A percentile compares a stretch with the other conserved stretches of the same genome.
Conservation (phyloP, 2,888 invertebrate species). For the Agrilus biguttatus region DNA sequence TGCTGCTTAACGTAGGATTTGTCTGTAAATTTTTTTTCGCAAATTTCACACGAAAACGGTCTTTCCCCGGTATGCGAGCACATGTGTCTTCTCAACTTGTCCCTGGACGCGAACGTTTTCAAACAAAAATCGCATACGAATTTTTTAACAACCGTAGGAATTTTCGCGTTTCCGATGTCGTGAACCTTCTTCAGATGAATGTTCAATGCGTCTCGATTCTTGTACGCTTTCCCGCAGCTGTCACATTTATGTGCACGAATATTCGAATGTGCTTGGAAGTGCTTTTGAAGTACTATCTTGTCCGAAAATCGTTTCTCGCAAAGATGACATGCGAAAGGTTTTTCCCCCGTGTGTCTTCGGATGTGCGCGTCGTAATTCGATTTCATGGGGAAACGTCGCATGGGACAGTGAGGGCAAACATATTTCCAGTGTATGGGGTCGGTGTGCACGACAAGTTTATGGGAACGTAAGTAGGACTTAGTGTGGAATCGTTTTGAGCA, state of each 20-base stretch:
- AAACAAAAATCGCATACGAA: slow-evolving; percentile 20
- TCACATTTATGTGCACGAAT: slow-evolving; percentile 23
- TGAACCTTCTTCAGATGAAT: slow-evolving; percentile 37
- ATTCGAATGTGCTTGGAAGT: slow-evolving; percentile 12
- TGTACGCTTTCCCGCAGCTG: slow-evolving; percentile 36
- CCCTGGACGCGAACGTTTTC: slow-evolving; percentile 25
- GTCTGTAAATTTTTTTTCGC: slow-evolving; percentile 19
- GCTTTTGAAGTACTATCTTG: slow-evolving; percentile 13
- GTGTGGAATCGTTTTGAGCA: slow-evolving; percentile 22
- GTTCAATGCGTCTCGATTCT: slow-evolving; percentile 29
- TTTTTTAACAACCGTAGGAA: slow-evolving; percentile 24
- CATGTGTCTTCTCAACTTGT: slow-evolving; percentile 19
- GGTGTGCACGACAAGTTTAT: slow-evolving; percentile 22
- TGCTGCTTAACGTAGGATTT: slow-evolving; percentile 20
- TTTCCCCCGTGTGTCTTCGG: slow-evolving; percentile 12
- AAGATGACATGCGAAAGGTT: slow-evolving; percentile 12
- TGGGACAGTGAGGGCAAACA: slow-evolving; percentile 11
- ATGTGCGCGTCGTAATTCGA: slow-evolving; percentile 11
- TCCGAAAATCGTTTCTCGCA: slow-evolving; percentile 12
- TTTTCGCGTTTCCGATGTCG: slow-evolving; percentile 26
- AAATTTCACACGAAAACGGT: slow-evolving; percentile 16
- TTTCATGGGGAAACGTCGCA: slow-evolving; percentile 11
- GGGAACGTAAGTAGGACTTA: slow-evolving; percentile 18
- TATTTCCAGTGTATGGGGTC: slow-evolving; percentile 19
- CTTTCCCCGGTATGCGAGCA: slow-evolving; percentile 19